Evolutionary conservation across 2,888 invertebrate species (phyloP).

Genomic region (Tenthredo amoena): DNA sequence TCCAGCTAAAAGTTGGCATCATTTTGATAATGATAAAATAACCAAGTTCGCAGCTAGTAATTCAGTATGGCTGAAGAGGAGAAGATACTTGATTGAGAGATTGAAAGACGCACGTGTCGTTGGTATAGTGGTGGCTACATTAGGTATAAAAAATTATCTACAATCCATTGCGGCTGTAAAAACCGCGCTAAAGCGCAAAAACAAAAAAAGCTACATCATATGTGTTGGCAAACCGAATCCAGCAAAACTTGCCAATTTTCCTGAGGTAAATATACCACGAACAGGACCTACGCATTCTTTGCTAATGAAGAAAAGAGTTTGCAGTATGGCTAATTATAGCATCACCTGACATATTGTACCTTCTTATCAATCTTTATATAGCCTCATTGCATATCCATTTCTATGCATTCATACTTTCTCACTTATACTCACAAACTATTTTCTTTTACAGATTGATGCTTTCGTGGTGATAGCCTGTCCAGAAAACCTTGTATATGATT

Average conservation of each 20-base stretch:
- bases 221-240: constrained; percentile 97
- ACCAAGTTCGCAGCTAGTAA: constrained; percentile 75
- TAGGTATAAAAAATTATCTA: constrained; percentile 90
- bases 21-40: constrained; percentile 79
- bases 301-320: background rate
- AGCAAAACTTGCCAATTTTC: constrained; percentile 96
- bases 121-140: constrained; percentile 94
- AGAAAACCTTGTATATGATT: constrained; percentile 91
- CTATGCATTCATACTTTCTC: background rate
- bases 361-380: no score
- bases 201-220: constrained; percentile 94
- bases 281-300: background rate
- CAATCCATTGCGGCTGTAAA: constrained; percentile 88
- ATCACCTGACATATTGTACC: background rate
- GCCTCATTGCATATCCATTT: no score
- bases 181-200: constrained; percentile 83
- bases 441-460: constrained; percentile 87
- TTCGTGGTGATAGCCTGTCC: constrained; percentile 96
- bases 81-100: constrained; percentile 92
- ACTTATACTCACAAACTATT: background rate
- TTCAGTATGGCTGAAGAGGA: constrained; percentile 86
- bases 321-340: background rate
- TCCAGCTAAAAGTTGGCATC: constrained; percentile 81
- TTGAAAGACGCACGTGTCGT: constrained; percentile 93
- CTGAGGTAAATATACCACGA: constrained; percentile 82